Evolutionary conservation across 2,888 invertebrate species (phyloP).

Genomic region (Cephus pygmeus): DNA sequence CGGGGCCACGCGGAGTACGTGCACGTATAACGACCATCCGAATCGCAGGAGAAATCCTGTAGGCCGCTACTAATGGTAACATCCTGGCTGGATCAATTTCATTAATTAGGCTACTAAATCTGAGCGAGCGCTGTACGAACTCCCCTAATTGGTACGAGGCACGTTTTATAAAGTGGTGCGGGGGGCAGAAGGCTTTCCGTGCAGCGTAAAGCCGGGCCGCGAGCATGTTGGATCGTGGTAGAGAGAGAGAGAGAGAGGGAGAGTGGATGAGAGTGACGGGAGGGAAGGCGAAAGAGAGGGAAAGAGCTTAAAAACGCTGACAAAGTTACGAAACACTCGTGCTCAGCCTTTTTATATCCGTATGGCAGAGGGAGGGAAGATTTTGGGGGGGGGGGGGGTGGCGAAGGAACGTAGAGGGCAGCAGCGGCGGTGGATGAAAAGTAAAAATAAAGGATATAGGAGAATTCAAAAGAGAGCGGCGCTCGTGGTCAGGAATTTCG

Average conservation of each 20-base stretch:
- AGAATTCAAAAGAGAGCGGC: background rate
- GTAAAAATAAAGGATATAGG: background rate
- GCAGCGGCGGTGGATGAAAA: slow-evolving; percentile 14
- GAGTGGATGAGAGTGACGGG: slow-evolving; percentile 6
- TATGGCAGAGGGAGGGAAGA: slow-evolving; percentile 27
- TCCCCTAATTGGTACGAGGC: slow-evolving; percentile 55
- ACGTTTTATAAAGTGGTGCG: slow-evolving; percentile 46
- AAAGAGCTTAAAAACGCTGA: slow-evolving; percentile 58
- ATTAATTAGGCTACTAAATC: slow-evolving; percentile 62
- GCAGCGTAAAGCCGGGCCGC: background rate
- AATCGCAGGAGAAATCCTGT: slow-evolving; percentile 24
- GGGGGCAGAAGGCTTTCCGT: background rate
- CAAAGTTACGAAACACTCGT: slow-evolving; percentile 59
- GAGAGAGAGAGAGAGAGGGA: background rate
- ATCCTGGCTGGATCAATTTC: slow-evolving; percentile 56
- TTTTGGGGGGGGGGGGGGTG: slow-evolving; percentile 13
- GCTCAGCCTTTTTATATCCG: slow-evolving; percentile 47
- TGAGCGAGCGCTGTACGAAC: slow-evolving; percentile 43
- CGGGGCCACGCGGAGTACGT: background rate
- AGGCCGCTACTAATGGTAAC: slow-evolving; percentile 38
- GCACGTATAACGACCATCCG: slow-evolving; percentile 22
- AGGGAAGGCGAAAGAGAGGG: slow-evolving; percentile 21
- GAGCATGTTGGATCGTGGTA: background rate
- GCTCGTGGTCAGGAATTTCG: slow-evolving; percentile 8
- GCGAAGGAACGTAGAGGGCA: slow-evolving; percentile 13